phyloP scores from a whole-genome alignment of 2,888 invertebrate genomes.

The Ichneumoninae sp. region DNA sequence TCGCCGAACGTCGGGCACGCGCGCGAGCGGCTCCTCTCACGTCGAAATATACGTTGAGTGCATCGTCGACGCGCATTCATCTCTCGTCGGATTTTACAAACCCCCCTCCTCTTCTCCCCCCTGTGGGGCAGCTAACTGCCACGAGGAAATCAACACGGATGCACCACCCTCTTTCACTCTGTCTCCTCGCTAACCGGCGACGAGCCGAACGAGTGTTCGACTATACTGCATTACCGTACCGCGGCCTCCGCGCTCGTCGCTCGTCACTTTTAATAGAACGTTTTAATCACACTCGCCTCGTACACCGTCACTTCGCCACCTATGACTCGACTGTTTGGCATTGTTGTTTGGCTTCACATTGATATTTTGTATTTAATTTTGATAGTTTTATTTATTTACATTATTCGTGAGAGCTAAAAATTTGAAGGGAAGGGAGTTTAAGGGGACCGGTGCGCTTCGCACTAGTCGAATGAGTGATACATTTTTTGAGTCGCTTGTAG shows the following conservation, averaged over 20 bases:
- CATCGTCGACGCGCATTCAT: conserved; percentile 82
- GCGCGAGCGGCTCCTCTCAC: conserved; percentile 45
- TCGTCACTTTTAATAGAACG: conserved; percentile 24
- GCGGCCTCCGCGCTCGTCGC: background rate
- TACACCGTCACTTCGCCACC: background rate
- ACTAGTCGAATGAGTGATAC: too few species aligned
- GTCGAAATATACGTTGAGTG: conserved; percentile 80
- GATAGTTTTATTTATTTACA: too few species aligned
- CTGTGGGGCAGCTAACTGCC: conserved; percentile 58
- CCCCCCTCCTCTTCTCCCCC: background rate
- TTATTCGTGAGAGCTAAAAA: too few species aligned
- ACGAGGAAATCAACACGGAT: conserved; percentile 59
- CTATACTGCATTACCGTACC: background rate
- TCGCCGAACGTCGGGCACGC: conserved; percentile 42
- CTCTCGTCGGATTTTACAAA: conserved; percentile 74
- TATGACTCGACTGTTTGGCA: background rate
- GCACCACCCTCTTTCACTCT: conserved; percentile 41
- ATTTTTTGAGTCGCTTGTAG: too few species aligned
- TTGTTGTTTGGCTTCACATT: background rate
- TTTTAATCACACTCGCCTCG: conserved; percentile 2
- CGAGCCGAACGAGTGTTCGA: conserved; percentile 5
- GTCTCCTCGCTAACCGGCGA: conserved; percentile 11
- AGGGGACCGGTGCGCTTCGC: too few species aligned
- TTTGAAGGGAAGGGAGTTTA: too few species aligned
- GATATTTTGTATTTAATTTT: too few species aligned